These are phyloP conservation scores for Tenrec ecaudatus DNA, from an alignment of 2,113 vertebrate species.

Conservation along the genomic window DNA sequence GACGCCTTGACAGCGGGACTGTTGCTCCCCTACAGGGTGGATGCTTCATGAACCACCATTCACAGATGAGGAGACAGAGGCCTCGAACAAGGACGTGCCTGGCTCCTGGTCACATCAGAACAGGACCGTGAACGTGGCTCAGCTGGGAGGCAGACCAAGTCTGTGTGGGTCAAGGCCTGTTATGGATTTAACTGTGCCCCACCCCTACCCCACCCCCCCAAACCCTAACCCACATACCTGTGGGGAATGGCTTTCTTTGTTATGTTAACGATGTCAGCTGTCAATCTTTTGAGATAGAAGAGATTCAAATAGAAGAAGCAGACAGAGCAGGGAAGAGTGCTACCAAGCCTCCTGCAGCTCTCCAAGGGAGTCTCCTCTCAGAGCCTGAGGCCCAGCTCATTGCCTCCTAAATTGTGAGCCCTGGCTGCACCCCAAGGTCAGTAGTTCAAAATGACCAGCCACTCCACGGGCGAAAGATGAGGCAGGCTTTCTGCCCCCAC, in stretches of 20 bases:
- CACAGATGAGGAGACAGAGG: background rate
- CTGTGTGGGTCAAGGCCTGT: background rate
- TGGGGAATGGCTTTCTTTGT: background rate
- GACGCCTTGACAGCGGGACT: background rate
- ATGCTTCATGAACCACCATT: background rate
- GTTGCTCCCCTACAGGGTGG: background rate
- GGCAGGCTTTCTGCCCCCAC: no score
- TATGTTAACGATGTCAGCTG: background rate
- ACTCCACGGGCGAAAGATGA: no score
- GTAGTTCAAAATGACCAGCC: no score
- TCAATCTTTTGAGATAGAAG: no score
- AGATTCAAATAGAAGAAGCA: background rate
- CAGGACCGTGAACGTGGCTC: background rate
- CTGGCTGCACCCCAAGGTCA: no score
- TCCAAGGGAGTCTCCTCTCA: background rate
- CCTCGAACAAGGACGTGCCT: background rate
- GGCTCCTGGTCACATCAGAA: background rate
- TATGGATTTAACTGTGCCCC: background rate
- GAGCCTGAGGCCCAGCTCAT: background rate
- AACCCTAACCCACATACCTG: background rate
- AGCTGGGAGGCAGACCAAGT: background rate
- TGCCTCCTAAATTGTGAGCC: background rate
- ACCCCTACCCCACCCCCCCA: no score
- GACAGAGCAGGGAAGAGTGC: background rate
- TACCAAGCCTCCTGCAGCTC: background rate